A percentile compares a stretch with the other conserved stretches of the same genome.
Conservation (phyloP, 2,797 vertebrate genomes). For the Brachyalestes nurse region DNA sequence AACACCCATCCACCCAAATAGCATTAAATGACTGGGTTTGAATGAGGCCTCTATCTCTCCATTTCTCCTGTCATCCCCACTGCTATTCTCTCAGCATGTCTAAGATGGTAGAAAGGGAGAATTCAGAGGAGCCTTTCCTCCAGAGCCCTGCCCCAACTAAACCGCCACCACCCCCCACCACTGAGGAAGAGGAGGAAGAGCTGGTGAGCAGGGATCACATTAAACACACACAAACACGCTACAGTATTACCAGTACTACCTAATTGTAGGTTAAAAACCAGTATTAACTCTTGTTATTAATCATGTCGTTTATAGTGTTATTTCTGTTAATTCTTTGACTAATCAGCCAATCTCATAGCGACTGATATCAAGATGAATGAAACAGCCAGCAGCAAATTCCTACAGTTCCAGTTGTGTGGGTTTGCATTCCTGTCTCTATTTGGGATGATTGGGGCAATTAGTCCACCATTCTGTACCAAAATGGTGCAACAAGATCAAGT, state of each 20-base stretch:
- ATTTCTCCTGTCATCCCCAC: slow-evolving; percentile 12
- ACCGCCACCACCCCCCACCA: slow-evolving; percentile 60
- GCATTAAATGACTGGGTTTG: background rate
- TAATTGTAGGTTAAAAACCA: background rate
- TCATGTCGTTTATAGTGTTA: background rate
- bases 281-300: slow-evolving; percentile 15
- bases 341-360: background rate
- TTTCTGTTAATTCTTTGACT: background rate
- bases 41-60: background rate
- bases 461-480: background rate
- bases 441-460: background rate
- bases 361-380: too few species aligned
- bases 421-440: background rate
- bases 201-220: slow-evolving; percentile 81
- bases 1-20: too few species aligned
- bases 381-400: too few species aligned
- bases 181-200: slow-evolving; percentile 91
- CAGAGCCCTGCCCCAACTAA: slow-evolving; percentile 62
- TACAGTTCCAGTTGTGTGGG: background rate
- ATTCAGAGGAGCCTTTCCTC: slow-evolving; percentile 74
- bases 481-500: background rate
- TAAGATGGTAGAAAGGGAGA: slow-evolving; percentile 66
- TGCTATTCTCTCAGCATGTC: slow-evolving; percentile 71
- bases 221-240: slow-evolving; percentile 9
- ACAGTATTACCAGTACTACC: background rate